Conservation (phyloP, 2,888 invertebrate genomes). For the Metalampra italica region DNA sequence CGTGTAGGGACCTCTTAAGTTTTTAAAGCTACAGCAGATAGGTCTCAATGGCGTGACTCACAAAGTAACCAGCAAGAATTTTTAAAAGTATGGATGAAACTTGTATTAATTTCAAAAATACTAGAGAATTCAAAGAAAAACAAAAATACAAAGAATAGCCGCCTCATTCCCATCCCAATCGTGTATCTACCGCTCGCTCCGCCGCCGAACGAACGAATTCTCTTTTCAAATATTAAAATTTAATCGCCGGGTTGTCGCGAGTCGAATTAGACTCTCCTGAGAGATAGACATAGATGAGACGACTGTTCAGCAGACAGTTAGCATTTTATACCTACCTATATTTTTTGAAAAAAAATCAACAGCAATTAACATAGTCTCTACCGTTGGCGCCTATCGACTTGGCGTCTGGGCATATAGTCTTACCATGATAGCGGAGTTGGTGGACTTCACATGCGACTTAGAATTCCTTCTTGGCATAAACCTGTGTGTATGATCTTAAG, state of each 20-base stretch:
- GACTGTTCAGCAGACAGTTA: constrained; percentile 15
- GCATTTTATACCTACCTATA: background rate
- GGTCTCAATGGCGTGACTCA: background rate
- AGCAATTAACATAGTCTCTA: too few species aligned
- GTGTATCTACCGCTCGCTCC: constrained; percentile 25
- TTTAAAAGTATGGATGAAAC: too few species aligned
- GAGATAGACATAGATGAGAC: constrained; percentile 48
- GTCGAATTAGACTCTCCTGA: constrained; percentile 75
- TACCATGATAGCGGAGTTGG: too few species aligned
- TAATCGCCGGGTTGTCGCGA: constrained; percentile 78
- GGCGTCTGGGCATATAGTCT: too few species aligned
- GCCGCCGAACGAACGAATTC: constrained; percentile 45
- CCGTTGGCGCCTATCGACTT: too few species aligned
- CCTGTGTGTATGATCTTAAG: too few species aligned
- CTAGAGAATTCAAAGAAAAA: constrained; percentile 19
- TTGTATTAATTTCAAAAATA: background rate
- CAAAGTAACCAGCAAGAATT: too few species aligned
- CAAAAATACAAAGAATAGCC: constrained; percentile 55
- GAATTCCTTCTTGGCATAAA: too few species aligned
- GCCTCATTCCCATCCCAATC: constrained; percentile 59
- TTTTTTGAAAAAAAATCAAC: too few species aligned
- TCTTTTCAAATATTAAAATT: constrained; percentile 80
- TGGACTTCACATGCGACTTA: too few species aligned
- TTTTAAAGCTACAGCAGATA: too few species aligned
- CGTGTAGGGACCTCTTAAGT: too few species aligned